Conservation (phyloP, 2,888 invertebrate genomes). For the Magallana nippona region DNA sequence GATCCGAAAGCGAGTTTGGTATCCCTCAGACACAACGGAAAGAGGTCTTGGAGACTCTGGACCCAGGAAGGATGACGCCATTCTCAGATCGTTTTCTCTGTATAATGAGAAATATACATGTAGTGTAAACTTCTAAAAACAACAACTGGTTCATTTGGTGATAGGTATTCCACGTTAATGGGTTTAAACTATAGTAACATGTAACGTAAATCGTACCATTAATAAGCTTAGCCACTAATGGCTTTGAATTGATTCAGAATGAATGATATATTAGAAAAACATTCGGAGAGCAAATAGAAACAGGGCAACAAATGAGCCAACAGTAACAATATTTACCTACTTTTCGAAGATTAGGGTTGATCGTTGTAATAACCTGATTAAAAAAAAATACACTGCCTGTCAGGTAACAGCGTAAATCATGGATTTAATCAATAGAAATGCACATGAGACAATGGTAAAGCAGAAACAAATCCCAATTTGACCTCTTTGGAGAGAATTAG, state of each 20-base stretch:
- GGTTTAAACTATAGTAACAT: not conserved
- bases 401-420: not conserved
- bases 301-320: too few species aligned
- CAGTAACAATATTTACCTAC: not conserved
- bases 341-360: not conserved
- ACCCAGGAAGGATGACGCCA: slow-evolving; percentile 75
- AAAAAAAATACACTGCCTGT: not conserved
- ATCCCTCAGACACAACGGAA: slow-evolving; percentile 75
- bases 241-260: too few species aligned
- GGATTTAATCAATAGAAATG: slow-evolving; percentile 22
- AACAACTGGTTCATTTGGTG: too few species aligned
- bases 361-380: not conserved
- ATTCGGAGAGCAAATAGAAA: too few species aligned
- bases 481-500: not conserved
- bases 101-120: not conserved
- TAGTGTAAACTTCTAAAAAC: too few species aligned
- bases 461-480: not conserved
- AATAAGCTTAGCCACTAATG: not conserved
- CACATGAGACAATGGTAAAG: not conserved
- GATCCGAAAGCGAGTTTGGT: slow-evolving; percentile 66
- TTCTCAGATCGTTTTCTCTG: slow-evolving; percentile 43
- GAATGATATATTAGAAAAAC: too few species aligned
- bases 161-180: too few species aligned
- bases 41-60: slow-evolving; percentile 77
- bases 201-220: not conserved